Evolutionary conservation across 2,797 vertebrate genomes (phyloP), one percentile per base, ranked within the genome.

Genomic region (Cynopterus sphinx): DNA sequence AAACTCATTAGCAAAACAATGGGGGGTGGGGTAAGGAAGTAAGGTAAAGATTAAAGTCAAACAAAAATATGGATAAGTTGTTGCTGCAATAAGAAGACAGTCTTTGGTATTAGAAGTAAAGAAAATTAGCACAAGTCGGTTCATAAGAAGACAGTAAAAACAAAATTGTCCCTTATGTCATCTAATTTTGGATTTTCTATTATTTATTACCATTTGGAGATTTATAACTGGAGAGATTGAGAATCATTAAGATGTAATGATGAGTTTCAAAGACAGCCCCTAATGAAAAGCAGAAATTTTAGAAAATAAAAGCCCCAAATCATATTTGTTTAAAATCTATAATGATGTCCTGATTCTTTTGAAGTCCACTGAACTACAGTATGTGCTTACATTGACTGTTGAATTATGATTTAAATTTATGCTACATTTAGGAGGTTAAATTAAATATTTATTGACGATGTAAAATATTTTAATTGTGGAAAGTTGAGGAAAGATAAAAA

Each of bases 271-370:
- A 96, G 95, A 91, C 36, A 92, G 10, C 16, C 53, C 26, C 90
- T 97, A 98, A 98, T 98, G 94, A 94, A 96, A 98, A 97, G 57
- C 97, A 97, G 97, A 94, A 92, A 92, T 79, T 94, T 94, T 95
- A 73, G 39, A 94, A 91, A 97, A 89, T 94, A 73, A 77, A 90
- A 91, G 46, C 12, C 41, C 17, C 46, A 94, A 94, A 83, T 96
- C 55, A 90, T 87, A 96, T 95, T 96, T 91, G 49, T 88, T 96
- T 97, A 75, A 73, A 90, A 95, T 91, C 59, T 94, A 65, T 93
- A 95, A 95, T 94, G 88, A 92, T 90, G 49, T 22, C 77, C 12
- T 78, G 70, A 90, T 78, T 93, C 95, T 94, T 96, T 96, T 95
- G 92, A 97, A 97, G 92, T 97, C 19, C 16, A 51, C n/a, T 84